phyloP scores from a whole-genome alignment of 2,113 vertebrate genomes.

The Tautogolabrus adspersus region DNA sequence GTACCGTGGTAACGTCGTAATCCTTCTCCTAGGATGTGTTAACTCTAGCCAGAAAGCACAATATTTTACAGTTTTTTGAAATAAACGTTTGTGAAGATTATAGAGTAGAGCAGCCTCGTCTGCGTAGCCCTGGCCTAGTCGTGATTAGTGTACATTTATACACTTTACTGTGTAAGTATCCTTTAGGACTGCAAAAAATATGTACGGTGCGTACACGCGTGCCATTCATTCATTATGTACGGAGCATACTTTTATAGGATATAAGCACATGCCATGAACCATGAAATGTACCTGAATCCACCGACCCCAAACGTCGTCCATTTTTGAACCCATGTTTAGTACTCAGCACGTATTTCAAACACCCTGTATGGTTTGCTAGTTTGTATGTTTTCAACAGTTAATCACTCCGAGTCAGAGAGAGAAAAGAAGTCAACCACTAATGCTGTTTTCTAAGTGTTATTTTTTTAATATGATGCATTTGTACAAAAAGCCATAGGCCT shows the following conservation, averaged over 20 bases:
- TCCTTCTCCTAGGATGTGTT: slow-evolving; percentile 62
- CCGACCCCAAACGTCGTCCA: slow-evolving; percentile 8
- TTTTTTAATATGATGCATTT: slow-evolving; percentile 84
- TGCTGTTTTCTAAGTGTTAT: slow-evolving; percentile 77
- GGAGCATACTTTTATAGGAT: slow-evolving; percentile 54
- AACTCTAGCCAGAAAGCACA: slow-evolving; percentile 77
- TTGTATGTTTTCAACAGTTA: slow-evolving; percentile 69
- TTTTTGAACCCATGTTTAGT: slow-evolving; percentile 53
- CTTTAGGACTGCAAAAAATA: slow-evolving; percentile 53
- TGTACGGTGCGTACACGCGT: slow-evolving; percentile 63
- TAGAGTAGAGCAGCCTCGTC: slow-evolving; percentile 64
- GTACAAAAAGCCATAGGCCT: slow-evolving; percentile 84
- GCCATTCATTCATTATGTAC: slow-evolving; percentile 58
- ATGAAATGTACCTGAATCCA: slow-evolving; percentile 32
- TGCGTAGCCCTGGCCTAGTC: slow-evolving; percentile 56
- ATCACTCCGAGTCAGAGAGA: slow-evolving; percentile 34
- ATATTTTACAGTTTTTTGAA: slow-evolving; percentile 63
- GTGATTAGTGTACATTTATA: slow-evolving; percentile 72
- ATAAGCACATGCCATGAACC: slow-evolving; percentile 45
- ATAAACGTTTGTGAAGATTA: slow-evolving; percentile 60
- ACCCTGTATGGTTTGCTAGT: slow-evolving; percentile 64
- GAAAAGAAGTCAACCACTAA: slow-evolving; percentile 66
- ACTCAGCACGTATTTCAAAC: slow-evolving; percentile 59
- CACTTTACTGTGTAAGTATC: slow-evolving; percentile 57
- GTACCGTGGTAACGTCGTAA: slow-evolving; percentile 72